A percentile compares a stretch with the other conserved stretches of the same genome.
Evolutionary conservation across 2,888 invertebrate species (phyloP).

Genomic region (Apamea epomidion): DNA sequence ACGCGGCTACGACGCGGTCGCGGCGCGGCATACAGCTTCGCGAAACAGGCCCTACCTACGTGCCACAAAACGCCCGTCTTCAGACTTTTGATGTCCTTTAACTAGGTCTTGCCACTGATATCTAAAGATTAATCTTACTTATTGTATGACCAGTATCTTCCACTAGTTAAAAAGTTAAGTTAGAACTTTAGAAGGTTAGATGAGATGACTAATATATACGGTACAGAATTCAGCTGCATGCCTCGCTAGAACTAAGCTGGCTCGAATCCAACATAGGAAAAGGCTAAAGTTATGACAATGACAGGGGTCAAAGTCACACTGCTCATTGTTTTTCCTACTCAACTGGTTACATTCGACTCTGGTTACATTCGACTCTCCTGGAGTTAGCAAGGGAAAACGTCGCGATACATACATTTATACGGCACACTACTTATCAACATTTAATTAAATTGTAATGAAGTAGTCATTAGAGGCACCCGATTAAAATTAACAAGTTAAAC

Average conservation of each 20-base stretch:
- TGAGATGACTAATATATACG: background rate
- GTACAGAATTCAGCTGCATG: background rate
- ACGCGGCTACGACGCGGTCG: background rate
- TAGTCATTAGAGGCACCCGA: conserved; percentile 57
- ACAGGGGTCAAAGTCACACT: too few relatives aligned
- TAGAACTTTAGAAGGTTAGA: background rate
- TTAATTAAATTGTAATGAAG: conserved; percentile 58
- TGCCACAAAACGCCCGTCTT: background rate
- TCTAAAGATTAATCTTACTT: background rate
- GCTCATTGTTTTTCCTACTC: background rate
- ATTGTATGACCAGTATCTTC: background rate
- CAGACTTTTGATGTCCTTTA: background rate
- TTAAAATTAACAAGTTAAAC: conserved; percentile 62
- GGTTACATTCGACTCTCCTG: background rate
- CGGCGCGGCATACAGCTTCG: background rate
- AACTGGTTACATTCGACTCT: background rate
- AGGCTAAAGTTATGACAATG: background rate
- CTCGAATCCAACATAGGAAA: conserved; percentile 11
- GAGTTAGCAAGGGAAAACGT: conserved; percentile 27
- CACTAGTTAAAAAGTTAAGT: background rate
- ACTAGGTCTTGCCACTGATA: too few relatives aligned
- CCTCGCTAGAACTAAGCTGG: conserved; percentile 4
- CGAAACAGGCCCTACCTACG: background rate
- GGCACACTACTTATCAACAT: conserved; percentile 28
- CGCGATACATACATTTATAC: conserved; percentile 12